Evolutionary conservation across 2,113 vertebrate genomes (phyloP).

Genomic region (Lepidothrix coronata): DNA sequence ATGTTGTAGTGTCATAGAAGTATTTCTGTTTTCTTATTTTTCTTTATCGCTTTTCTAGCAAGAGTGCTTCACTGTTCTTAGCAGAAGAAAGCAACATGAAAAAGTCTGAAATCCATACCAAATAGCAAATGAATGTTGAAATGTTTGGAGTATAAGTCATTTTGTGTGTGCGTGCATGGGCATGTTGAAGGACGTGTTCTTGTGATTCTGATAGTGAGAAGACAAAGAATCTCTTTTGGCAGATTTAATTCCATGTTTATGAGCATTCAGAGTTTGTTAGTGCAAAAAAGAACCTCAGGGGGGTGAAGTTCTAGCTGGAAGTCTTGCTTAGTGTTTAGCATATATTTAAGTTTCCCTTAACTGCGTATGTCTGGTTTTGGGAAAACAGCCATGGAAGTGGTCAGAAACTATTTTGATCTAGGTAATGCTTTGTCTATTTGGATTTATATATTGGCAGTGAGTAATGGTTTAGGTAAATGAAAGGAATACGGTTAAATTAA

Average conservation of each 20-base stretch:
- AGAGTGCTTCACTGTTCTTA: neutral
- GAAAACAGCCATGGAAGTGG: neutral
- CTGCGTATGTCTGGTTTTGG: neutral
- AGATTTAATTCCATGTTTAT: neutral
- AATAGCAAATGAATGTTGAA: neutral
- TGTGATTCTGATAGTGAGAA: neutral
- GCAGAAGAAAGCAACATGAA: neutral
- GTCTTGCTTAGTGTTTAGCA: neutral
- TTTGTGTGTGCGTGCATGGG: neutral
- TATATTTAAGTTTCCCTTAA: neutral
- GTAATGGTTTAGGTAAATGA: neutral
- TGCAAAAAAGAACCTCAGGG: neutral
- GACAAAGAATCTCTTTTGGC: neutral
- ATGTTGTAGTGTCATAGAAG: neutral
- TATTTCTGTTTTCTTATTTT: neutral
- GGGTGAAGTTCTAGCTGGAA: neutral
- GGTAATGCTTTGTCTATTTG: neutral
- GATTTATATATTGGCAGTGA: neutral
- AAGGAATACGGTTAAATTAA: neutral
- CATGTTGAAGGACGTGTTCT: neutral
- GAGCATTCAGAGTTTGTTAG: neutral
- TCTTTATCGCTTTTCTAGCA: neutral
- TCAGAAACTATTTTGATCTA: neutral
- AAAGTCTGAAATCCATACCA: neutral
- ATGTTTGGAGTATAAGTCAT: neutral